Evolutionary conservation across 2,113 vertebrate genomes (phyloP).

Genomic region (Solenodon paradoxus): DNA sequence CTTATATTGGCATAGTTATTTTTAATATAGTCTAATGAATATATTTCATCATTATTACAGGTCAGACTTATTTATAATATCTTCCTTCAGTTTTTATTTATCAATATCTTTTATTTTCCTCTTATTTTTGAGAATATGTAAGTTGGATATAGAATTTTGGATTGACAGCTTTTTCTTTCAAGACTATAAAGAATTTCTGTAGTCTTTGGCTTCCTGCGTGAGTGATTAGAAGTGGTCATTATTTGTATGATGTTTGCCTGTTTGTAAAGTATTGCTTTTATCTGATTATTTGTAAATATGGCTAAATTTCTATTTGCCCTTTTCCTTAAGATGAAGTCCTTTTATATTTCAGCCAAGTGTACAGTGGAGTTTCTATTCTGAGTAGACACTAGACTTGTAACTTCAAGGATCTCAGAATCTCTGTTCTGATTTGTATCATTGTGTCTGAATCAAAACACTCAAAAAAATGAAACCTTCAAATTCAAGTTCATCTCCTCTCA

Average conservation of each 20-base stretch:
- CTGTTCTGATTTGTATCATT: background rate
- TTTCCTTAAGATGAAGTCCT: background rate
- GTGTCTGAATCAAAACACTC: background rate
- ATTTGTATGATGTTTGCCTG: background rate
- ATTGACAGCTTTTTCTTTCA: background rate
- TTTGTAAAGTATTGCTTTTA: background rate
- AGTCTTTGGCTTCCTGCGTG: background rate
- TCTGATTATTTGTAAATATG: background rate
- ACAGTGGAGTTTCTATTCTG: background rate
- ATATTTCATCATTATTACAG: background rate
- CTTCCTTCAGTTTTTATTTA: background rate
- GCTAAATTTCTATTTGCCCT: background rate
- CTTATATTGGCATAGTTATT: background rate
- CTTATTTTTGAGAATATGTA: background rate
- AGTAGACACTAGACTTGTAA: background rate
- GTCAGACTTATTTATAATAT: background rate
- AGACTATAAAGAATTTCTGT: background rate
- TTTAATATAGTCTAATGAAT: background rate
- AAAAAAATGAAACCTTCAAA: background rate
- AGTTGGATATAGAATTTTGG: background rate
- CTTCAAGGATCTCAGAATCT: background rate
- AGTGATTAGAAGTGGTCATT: background rate
- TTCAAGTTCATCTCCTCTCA: background rate
- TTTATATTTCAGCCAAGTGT: background rate
- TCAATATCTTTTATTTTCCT: background rate